phyloP scores from a whole-genome alignment of 2,888 invertebrate genomes.

The Coecobrya sp. region DNA sequence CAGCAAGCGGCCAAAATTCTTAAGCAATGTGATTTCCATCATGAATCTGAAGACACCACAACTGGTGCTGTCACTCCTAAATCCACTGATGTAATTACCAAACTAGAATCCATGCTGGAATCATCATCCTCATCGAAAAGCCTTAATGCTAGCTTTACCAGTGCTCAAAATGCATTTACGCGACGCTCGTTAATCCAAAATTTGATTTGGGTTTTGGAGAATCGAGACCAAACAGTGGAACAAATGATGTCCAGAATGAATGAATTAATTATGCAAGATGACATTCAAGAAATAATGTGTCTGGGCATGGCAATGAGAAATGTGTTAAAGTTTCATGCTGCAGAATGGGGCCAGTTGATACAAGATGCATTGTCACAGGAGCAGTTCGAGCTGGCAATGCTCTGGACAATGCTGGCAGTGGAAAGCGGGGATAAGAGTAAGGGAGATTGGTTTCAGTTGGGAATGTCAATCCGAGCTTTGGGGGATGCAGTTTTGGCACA shows the following conservation, averaged over 20 bases:
- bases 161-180: constrained; percentile 66
- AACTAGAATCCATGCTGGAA: constrained; percentile 57
- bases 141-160: constrained; percentile 63
- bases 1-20: constrained; percentile 46
- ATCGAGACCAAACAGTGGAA: constrained; percentile 68
- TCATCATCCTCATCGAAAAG: neutral
- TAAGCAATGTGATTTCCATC: constrained; percentile 61
- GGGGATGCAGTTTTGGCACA: constrained; percentile 81
- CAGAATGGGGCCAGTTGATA: constrained; percentile 77
- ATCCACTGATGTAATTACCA: constrained; percentile 8
- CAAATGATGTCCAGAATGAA: constrained; percentile 74
- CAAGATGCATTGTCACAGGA: constrained; percentile 72
- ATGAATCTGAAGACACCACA: neutral
- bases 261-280: constrained; percentile 76
- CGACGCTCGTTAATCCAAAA: constrained; percentile 71
- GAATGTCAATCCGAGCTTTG: constrained; percentile 72
- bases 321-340: constrained; percentile 64
- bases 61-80: neutral
- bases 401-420: constrained; percentile 83
- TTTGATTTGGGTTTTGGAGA: constrained; percentile 74
- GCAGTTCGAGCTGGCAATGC: constrained; percentile 82
- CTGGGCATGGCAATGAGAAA: constrained; percentile 80
- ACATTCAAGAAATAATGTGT: constrained; percentile 79
- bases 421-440: constrained; percentile 69
- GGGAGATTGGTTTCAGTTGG: constrained; percentile 78